Percentiles rank a stretch among this genome's conserved stretches.
Evolutionary conservation across 2,797 vertebrate genomes (phyloP).

Genomic region (Vultur gryphus): DNA sequence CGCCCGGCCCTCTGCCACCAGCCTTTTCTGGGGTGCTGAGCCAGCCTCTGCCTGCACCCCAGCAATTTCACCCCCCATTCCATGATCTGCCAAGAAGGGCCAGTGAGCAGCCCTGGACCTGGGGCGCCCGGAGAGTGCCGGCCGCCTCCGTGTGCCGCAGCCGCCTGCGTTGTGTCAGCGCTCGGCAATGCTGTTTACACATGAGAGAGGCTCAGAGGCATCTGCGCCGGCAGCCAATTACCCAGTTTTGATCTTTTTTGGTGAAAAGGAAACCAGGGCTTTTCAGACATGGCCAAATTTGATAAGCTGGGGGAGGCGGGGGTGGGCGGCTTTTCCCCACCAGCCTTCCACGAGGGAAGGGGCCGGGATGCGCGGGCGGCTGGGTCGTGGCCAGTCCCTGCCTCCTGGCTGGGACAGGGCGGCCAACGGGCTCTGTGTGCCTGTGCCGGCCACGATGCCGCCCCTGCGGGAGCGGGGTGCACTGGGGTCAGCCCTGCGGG

Average conservation of each 20-base stretch:
- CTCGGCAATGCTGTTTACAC: conserved; percentile 70
- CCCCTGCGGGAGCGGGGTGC: rapidly evolving
- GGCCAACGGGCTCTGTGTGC: rapidly evolving
- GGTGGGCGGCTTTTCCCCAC: neutral
- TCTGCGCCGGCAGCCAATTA: conserved; percentile 58
- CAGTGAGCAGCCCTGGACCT: neutral
- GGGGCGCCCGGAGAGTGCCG: neutral
- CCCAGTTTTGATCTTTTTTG: conserved; percentile 73
- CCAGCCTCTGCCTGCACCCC: neutral
- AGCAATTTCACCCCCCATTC: rapidly evolving
- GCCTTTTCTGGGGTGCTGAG: neutral
- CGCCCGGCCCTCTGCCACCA: rapidly evolving
- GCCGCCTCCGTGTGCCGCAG: neutral
- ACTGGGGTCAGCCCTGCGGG: rapidly evolving
- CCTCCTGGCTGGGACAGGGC: neutral
- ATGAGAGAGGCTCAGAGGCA: conserved; percentile 64
- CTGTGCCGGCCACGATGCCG: rapidly evolving
- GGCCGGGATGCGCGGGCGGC: rapidly evolving
- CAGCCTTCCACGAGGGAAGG: rapidly evolving
- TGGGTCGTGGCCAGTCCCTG: neutral
- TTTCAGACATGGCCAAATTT: conserved; percentile 66
- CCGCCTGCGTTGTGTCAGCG: conserved; percentile 62
- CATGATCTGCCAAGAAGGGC: neutral
- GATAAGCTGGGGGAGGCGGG: conserved; percentile 42
- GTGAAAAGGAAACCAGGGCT: conserved; percentile 69